Evolutionary conservation across 2,113 vertebrate genomes (phyloP).

Genomic region (Trogon surrucura): DNA sequence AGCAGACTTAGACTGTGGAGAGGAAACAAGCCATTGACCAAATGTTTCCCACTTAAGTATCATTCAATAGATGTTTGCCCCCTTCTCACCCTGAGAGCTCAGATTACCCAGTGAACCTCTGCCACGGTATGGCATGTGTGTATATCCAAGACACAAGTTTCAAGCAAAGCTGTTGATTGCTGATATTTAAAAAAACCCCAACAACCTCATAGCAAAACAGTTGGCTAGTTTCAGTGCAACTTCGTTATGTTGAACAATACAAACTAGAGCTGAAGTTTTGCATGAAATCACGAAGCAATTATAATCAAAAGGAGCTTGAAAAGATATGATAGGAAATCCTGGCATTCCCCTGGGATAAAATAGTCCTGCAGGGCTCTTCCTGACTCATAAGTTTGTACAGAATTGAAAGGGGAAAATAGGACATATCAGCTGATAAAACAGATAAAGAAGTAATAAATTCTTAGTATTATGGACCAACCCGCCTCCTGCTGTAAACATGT

Average conservation of each 20-base stretch:
- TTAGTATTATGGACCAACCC: background rate
- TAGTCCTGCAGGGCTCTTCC: conserved; percentile 33
- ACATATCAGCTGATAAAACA: conserved; percentile 32
- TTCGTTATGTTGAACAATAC: background rate
- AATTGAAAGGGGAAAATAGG: conserved; percentile 47
- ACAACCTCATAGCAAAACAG: background rate
- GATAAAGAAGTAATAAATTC: conserved; percentile 34
- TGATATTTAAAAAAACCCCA: background rate
- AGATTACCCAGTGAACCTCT: background rate
- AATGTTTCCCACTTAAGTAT: background rate
- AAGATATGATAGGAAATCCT: conserved; percentile 41
- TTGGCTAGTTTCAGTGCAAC: background rate
- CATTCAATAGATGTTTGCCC: background rate
- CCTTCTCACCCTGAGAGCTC: background rate
- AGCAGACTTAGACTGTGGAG: background rate
- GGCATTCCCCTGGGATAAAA: conserved; percentile 44
- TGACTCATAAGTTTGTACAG: background rate
- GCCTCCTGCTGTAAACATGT: background rate
- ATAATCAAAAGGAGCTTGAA: conserved; percentile 48
- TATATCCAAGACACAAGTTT: background rate
- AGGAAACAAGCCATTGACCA: conserved; percentile 22
- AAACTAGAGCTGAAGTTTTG: conserved; percentile 11
- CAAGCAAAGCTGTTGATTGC: background rate
- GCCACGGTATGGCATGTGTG: background rate
- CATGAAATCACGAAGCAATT: conserved; percentile 33